Conservation (phyloP, 2,797 vertebrate species). For the Spinibarbus caldwelli region DNA sequence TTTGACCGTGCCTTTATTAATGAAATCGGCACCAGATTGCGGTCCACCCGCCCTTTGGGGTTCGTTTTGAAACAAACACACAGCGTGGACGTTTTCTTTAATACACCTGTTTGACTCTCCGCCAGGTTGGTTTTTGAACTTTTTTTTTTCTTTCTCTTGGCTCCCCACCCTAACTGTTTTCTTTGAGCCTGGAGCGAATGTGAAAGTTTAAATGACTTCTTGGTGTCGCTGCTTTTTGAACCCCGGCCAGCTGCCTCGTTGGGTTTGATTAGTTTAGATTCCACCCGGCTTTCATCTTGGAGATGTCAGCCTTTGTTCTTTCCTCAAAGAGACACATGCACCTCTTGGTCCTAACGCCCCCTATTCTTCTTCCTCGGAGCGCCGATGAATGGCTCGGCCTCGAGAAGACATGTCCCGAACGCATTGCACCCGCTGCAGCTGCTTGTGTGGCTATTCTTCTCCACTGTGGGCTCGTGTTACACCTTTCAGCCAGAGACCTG, state of each 20-base stretch:
- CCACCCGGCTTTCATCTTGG: conserved; percentile 78
- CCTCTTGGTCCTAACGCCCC: conserved; percentile 70
- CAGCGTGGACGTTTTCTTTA: conserved; percentile 67
- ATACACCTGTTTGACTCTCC: conserved; percentile 81
- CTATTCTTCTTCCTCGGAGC: conserved; percentile 51
- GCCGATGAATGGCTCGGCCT: conserved; percentile 33
- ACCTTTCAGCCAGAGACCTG: conserved; percentile 24
- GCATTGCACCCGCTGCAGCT: conserved; percentile 51
- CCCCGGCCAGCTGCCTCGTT: conserved; percentile 74
- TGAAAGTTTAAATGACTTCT: conserved; percentile 69
- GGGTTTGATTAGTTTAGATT: conserved; percentile 79
- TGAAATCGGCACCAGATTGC: conserved; percentile 45
- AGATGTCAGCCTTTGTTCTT: conserved; percentile 80
- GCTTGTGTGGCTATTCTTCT: conserved; percentile 44
- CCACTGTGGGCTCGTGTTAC: conserved; percentile 31
- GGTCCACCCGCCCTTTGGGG: conserved; percentile 29
- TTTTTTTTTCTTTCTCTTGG: conserved; percentile 55
- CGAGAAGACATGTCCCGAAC: conserved; percentile 35
- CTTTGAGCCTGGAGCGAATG: conserved; percentile 70
- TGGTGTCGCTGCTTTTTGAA: conserved; percentile 74
- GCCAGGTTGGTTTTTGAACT: conserved; percentile 80
- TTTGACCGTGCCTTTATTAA: conserved; percentile 54
- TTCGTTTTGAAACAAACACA: conserved; percentile 63
- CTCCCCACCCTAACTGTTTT: conserved; percentile 58
- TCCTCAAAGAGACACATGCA: conserved; percentile 74